Base-by-base conservation (phyloP, 2,888 invertebrate genomes). In the Ormyrus rosae region DNA sequence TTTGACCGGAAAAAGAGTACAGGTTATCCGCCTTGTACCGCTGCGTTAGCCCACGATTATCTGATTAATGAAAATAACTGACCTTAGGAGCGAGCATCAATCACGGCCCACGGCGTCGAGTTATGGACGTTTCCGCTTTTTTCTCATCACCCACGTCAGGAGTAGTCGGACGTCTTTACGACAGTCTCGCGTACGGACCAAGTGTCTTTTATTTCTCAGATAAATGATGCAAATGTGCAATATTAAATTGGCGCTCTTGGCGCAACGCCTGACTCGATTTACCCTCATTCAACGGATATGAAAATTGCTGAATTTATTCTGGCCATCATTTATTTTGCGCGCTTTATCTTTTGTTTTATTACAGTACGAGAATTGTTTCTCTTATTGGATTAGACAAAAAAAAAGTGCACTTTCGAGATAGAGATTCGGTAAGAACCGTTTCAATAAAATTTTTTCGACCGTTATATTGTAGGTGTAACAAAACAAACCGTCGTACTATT, bases 41-140 rank as follows among this genome's bases (percentile, higher is more conserved):
- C 34, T 34, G 9, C 55, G 13, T 48, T 34, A 34, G 34, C 34
- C 34, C 34, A 0, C 10, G 69, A 48, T 69, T 69, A 58, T 69
- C 69, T n/a, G 69, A 69, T 69, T 69, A 69, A 69, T 48, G 58
- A 58, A 56, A 69, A 69, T 69, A 58, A 69, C 13, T 46, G 58
- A 58, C 48, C 48, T 13, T 58, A 58, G 48, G 48, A 69, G 51
- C 0, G 13, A 48, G 10, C 58, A 69, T 69, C 69, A 69, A 69
- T 69, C 69, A 69, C 69, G 13, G 13, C 58, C 58, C 69, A 69
- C 58, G 13, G 53, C 67, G 9, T 48, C 4, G 56, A 46, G n/a
- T 69, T 69, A 69, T 58, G 58, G 8, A 69, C 13, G 10, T 69
- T 69, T 69, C 58, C 58, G 69, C 58, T 58, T 69, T 69, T 58